These are phyloP conservation scores for Eulemur macaco DNA, from an alignment of 2,113 vertebrate species.

Conservation along the genomic window DNA sequence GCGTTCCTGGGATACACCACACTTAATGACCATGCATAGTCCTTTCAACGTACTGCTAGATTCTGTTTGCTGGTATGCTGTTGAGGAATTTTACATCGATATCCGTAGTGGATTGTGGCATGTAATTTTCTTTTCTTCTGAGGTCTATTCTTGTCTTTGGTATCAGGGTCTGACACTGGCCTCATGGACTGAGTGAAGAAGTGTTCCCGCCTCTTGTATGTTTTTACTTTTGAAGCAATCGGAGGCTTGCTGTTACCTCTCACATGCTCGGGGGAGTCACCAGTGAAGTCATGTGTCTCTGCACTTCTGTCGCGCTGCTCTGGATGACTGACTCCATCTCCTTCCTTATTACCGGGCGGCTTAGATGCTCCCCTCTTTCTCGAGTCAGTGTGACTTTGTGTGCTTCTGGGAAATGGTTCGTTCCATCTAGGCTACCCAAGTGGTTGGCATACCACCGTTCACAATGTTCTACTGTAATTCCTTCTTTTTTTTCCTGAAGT, in stretches of 20 bases:
- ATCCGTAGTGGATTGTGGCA: too few species aligned
- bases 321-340: neutral
- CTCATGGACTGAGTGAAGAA: too few species aligned
- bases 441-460: neutral
- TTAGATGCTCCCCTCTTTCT: neutral
- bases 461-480: neutral
- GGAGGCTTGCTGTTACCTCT: neutral
- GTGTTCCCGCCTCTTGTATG: too few species aligned
- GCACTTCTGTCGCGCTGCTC: neutral
- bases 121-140: too few species aligned
- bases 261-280: neutral
- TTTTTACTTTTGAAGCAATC: neutral
- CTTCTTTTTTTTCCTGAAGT: neutral
- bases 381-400: neutral
- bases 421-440: neutral
- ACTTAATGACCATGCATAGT: too few species aligned
- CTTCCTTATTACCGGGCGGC: neutral
- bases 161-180: too few species aligned
- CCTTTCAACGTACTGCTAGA: too few species aligned
- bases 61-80: too few species aligned
- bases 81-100: too few species aligned
- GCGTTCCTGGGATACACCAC: too few species aligned
- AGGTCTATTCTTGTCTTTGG: too few species aligned
- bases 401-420: neutral
- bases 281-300: neutral